A percentile compares a stretch with the other conserved stretches of the same genome.
Conservation (phyloP, 2,797 vertebrate species). For the Sebastes kiyomatsui region DNA sequence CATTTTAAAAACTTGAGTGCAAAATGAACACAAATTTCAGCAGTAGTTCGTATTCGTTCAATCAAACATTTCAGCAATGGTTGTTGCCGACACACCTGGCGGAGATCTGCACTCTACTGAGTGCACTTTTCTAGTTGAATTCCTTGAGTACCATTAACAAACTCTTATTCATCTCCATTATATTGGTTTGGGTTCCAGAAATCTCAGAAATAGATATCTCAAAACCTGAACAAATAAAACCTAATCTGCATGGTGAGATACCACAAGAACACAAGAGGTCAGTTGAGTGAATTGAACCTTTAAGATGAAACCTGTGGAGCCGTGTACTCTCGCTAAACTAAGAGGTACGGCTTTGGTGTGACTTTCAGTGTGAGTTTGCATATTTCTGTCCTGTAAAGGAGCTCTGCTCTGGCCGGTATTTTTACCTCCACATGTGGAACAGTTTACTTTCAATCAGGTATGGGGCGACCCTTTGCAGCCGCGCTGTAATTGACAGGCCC, state of each 20-base stretch:
- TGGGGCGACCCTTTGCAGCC: conserved; percentile 17
- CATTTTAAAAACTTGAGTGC: too few species aligned
- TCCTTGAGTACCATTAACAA: not conserved
- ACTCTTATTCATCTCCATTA: not conserved
- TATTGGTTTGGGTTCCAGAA: not conserved
- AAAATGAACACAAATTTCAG: too few species aligned
- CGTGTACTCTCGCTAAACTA: not conserved
- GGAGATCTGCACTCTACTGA: too few species aligned
- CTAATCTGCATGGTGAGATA: not conserved
- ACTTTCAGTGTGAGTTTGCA: not conserved
- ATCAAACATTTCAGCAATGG: too few species aligned
- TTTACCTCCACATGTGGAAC: conserved; percentile 58
- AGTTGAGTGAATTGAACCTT: not conserved
- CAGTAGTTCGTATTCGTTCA: too few species aligned
- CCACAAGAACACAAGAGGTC: not conserved
- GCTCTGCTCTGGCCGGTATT: conserved; percentile 13
- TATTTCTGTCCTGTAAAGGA: conserved; percentile 30
- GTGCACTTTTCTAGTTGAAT: too few species aligned
- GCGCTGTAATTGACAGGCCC: not conserved
- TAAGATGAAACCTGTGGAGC: not conserved
- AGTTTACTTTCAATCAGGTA: conserved; percentile 54
- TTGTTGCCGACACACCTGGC: too few species aligned
- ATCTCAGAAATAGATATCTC: not conserved
- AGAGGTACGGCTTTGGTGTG: not conserved
- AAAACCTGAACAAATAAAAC: not conserved